A percentile compares a stretch with the other conserved stretches of the same genome.
Evolutionary conservation across 1,140 invertebrate genomes (phyloP).

Genomic region (Microplitis mediator): DNA sequence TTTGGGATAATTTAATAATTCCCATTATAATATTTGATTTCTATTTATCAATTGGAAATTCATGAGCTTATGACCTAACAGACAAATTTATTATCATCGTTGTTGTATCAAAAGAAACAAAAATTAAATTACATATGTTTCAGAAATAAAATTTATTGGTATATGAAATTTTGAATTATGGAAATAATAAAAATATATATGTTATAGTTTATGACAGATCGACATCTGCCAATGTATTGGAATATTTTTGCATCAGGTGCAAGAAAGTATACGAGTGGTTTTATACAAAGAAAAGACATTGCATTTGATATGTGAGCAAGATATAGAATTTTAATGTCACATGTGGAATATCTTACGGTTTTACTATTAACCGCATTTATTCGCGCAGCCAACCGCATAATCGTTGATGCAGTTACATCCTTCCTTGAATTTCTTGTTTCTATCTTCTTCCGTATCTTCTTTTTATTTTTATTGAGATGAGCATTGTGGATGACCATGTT

Average conservation of each 20-base stretch:
- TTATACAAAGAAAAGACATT: not conserved
- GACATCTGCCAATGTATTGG: not conserved
- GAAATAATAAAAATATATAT: not conserved
- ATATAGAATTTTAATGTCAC: not conserved
- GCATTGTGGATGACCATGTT: constrained; percentile 15
- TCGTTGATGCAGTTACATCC: constrained; percentile 28
- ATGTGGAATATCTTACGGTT: constrained; percentile 37
- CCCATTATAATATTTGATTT: not conserved
- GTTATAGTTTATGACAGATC: not conserved
- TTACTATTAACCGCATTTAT: constrained; percentile 46
- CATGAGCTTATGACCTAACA: not conserved
- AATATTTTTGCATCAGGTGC: not conserved
- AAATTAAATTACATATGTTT: too few species aligned
- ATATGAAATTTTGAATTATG: not conserved
- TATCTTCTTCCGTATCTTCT: constrained; percentile 8
- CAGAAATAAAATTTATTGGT: too few species aligned
- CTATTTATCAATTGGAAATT: not conserved
- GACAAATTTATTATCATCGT: too few species aligned
- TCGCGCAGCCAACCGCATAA: constrained; percentile 45
- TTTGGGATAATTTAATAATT: constrained; percentile 26
- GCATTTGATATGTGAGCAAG: too few species aligned
- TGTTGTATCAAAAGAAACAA: too few species aligned
- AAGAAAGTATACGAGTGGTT: not conserved
- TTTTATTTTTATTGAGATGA: not conserved
- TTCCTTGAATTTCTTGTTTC: not conserved